Conservation (phyloP, 37 sponge, comb jelly and placozoan species). For the Dysidea cf. avara region DNA sequence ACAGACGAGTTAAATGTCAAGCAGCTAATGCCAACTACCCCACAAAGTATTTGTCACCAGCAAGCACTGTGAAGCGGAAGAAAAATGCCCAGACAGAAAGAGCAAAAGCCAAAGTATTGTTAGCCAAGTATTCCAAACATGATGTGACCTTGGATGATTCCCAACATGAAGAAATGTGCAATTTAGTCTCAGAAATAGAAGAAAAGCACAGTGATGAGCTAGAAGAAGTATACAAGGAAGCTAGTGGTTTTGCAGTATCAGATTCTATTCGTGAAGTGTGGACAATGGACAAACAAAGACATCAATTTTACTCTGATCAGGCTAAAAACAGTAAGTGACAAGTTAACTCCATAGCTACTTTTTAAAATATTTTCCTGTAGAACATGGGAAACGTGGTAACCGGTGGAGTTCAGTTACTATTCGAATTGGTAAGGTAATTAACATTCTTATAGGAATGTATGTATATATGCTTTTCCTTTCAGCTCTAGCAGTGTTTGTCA, state of each 20-base stretch:
- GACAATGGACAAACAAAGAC: conserved; percentile 16
- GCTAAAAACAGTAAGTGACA: conserved; percentile 15
- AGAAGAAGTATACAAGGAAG: conserved; percentile 17
- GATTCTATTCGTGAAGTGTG: conserved; percentile 21
- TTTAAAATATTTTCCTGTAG: no score
- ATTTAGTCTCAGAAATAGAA: conserved; percentile 1
- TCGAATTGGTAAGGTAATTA: no score
- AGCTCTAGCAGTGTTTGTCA: no score
- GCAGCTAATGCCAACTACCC: no score
- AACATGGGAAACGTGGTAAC: conserved; percentile 13
- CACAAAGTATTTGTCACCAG: conserved; percentile 36
- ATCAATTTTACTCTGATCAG: conserved; percentile 33
- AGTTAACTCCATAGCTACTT: background rate
- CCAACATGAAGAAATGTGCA: conserved; percentile 38
- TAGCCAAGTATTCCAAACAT: conserved; percentile 17
- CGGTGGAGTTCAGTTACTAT: conserved; percentile 34
- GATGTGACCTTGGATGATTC: conserved; percentile 17
- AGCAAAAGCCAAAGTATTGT: conserved; percentile 8
- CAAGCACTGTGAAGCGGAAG: conserved; percentile 11
- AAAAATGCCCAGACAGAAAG: conserved; percentile 21
- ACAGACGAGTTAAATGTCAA: no score
- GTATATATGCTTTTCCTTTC: no score
- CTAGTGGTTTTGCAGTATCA: conserved; percentile 16
- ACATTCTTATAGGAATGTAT: no score
- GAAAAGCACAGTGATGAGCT: conserved; percentile 11